These are phyloP conservation scores for Dendrophyllia cribrosa DNA, from an alignment of 64 coral and sea anemone species.

Conservation along the genomic window DNA sequence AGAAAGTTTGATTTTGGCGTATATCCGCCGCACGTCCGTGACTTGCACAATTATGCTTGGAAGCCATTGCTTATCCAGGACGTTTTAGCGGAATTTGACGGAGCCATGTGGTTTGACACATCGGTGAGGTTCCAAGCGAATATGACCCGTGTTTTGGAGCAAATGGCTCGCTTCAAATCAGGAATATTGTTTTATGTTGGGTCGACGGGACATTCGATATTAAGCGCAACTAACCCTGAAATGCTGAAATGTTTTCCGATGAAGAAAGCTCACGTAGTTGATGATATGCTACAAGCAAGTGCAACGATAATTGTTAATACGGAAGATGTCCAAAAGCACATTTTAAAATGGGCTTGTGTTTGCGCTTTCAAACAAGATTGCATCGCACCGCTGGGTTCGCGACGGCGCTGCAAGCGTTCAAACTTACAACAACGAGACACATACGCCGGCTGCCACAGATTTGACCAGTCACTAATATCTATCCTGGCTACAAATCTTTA, in stretches of 20 bases:
- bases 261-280: slow-evolving; percentile 4
- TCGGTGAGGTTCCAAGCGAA: slow-evolving; percentile 8
- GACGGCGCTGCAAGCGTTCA: not conserved
- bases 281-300: slow-evolving; percentile 9
- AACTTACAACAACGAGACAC: not conserved
- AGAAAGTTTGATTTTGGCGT: slow-evolving; percentile 53
- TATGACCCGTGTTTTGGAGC: slow-evolving; percentile 2
- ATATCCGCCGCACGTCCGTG: slow-evolving; percentile 59
- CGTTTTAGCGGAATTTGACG: slow-evolving; percentile 40
- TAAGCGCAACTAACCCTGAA: slow-evolving; percentile 16
- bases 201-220: not conserved
- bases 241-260: slow-evolving; percentile 66
- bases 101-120: slow-evolving; percentile 63
- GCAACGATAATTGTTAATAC: slow-evolving; percentile 57
- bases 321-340: not conserved
- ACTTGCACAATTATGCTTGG: slow-evolving; percentile 55
- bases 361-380: slow-evolving; percentile 52
- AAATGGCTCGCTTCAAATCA: slow-evolving; percentile 7
- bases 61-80: slow-evolving; percentile 58
- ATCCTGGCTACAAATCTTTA: slow-evolving; percentile 45
- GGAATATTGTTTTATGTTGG: slow-evolving; percentile 35
- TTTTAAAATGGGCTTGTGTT: slow-evolving; percentile 58
- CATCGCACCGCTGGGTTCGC: slow-evolving; percentile 46
- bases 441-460: slow-evolving; percentile 54
- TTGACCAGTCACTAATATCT: slow-evolving; percentile 56